These are phyloP conservation scores for Hemibagrus guttatus DNA, from an alignment of 2,797 vertebrate species.

Conservation along the genomic window DNA sequence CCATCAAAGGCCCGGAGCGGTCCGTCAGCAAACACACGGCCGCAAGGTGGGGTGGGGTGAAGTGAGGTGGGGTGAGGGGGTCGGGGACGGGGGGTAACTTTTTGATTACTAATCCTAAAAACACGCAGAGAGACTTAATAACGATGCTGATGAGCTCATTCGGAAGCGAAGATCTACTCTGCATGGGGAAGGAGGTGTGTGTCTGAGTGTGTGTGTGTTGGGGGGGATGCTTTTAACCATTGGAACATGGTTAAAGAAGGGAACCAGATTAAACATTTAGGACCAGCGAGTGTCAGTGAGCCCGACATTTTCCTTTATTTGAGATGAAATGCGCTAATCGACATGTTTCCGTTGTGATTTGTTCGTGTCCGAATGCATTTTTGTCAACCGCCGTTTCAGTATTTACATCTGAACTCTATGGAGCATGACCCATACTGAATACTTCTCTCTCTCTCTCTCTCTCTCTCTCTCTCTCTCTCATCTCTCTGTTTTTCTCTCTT, in stretches of 20 bases:
- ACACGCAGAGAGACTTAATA: constrained; percentile 20
- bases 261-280: constrained; percentile 1
- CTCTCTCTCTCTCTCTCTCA: neutral
- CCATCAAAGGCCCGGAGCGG: constrained; percentile 64
- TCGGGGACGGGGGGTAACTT: neutral
- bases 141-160: neutral
- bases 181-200: neutral
- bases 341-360: neutral
- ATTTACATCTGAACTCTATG: constrained; percentile 25
- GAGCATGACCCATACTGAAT: constrained; percentile 77
- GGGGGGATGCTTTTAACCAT: neutral
- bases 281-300: neutral
- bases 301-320: neutral
- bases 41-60: neutral
- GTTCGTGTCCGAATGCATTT: neutral
- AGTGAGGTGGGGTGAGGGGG: no score
- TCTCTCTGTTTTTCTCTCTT: constrained; percentile 66
- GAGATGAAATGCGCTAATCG: constrained; percentile 11
- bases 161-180: neutral
- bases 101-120: constrained; percentile 29
- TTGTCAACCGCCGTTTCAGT: constrained; percentile 6
- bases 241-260: neutral
- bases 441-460: constrained; percentile 43
- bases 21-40: constrained; percentile 63
- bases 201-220: no score